A percentile compares a stretch with the other conserved stretches of the same genome.
These are phyloP conservation scores for Hydropotes inermis DNA, from an alignment of 2,113 vertebrate genomes.

Conservation along the genomic window DNA sequence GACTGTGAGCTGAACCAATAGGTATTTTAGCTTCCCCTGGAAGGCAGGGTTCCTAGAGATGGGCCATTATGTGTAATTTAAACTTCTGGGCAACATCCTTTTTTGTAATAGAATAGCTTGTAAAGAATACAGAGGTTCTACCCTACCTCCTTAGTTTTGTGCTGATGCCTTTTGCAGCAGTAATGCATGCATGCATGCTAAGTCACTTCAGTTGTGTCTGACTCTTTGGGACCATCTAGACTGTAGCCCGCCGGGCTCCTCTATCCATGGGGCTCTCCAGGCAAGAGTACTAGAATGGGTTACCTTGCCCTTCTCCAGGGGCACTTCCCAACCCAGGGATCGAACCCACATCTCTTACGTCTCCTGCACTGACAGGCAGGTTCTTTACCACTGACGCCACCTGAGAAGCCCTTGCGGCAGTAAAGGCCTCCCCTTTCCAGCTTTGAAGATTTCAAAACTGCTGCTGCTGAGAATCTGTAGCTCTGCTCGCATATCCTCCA, in stretches of 20 bases:
- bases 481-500: not conserved
- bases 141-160: not conserved
- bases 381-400: not conserved
- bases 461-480: not conserved
- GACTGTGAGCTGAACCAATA: not conserved
- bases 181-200: not conserved
- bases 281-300: not conserved
- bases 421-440: not conserved
- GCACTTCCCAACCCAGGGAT: not conserved
- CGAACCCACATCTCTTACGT: not conserved
- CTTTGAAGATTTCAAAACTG: not conserved
- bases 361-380: not conserved
- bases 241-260: not conserved
- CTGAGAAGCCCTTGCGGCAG: not conserved
- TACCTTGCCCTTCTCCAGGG: not conserved
- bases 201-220: not conserved
- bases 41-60: not conserved
- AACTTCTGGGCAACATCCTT: not conserved
- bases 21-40: not conserved
- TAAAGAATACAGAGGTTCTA: not conserved
- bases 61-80: not conserved
- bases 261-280: not conserved
- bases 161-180: not conserved
- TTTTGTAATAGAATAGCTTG: not conserved
- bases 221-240: not conserved